Base-by-base conservation (phyloP, 2,888 invertebrate species). In the Netelia melanura region DNA sequence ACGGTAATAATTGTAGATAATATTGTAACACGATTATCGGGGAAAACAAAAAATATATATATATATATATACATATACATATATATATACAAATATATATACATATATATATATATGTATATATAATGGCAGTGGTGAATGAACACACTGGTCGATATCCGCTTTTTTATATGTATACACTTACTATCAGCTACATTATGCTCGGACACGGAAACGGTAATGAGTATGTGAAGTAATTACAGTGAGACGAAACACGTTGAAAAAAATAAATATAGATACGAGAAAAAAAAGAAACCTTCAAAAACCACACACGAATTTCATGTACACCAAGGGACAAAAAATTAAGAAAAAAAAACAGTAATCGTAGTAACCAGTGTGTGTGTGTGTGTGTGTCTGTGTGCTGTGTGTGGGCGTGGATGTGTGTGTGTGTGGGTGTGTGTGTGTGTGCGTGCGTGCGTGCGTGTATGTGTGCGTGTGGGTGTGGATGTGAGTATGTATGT, bases 111-210 rank as follows among this genome's bases (percentile, higher is more conserved):
- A 71, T 75, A 62, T 79, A 78, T 71, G 68, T 75, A 62, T 75
- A 80, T 54, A 62, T 76, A 80, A 14, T 71, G 79, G 72, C 72
- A 56, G 56, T 43, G 70, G 44, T 64, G 67, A 65, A 78, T 52
- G 81, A 81, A 81, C 58, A 86, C 83, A 80, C 72, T 83, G 74
- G 86, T 82, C 74, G 86, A 86, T 84, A 81, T 77, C 81, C 30
- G 85, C 84, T 86, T 87, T 86, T 86, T 88, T 88, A 87, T 87
- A 87, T 85, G 87, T 87, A 87, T 78, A 84, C 86, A 82, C 81
- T 52, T 68, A 79, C 70, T 79, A 82, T 74, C 71, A 71, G 84
- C 81, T 72, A 38, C 64, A 64, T 17, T 38, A 75, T 71, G 79
- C 65, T 67, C 79, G 78, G 70, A 82, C 78, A 82, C 74, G 58